Conservation (phyloP, 2,113 vertebrate species). For the Nestor notabilis region DNA sequence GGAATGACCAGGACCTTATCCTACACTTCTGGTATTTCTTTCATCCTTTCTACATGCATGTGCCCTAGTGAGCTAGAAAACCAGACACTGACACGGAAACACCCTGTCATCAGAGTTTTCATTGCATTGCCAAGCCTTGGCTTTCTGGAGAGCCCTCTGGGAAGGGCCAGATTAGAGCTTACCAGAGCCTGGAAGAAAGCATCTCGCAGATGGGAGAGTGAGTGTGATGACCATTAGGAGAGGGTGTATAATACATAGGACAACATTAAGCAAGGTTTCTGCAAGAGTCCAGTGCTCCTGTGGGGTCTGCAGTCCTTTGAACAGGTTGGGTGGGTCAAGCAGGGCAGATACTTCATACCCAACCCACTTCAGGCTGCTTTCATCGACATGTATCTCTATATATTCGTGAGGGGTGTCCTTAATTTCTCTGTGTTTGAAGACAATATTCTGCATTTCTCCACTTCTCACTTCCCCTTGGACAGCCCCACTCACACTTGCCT, state of each 20-base stretch:
- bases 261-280: neutral
- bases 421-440: neutral
- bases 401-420: neutral
- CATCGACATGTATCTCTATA: accelerated
- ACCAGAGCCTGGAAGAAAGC: neutral
- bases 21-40: neutral
- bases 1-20: neutral
- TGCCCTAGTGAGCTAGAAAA: neutral
- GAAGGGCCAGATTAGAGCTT: neutral
- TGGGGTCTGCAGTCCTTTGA: neutral
- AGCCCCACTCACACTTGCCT: neutral
- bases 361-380: neutral
- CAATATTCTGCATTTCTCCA: neutral
- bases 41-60: neutral
- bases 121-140: neutral
- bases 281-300: neutral
- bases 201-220: neutral
- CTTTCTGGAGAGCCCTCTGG: neutral
- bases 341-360: neutral
- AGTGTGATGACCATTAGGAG: neutral
- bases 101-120: neutral
- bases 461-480: neutral
- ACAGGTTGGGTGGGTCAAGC: neutral
- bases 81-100: neutral
- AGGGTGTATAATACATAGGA: neutral